A percentile compares a stretch with the other conserved stretches of the same genome.
Evolutionary conservation across 2,797 vertebrate genomes (phyloP).

Genomic region (Hippoglossus hippoglossus): DNA sequence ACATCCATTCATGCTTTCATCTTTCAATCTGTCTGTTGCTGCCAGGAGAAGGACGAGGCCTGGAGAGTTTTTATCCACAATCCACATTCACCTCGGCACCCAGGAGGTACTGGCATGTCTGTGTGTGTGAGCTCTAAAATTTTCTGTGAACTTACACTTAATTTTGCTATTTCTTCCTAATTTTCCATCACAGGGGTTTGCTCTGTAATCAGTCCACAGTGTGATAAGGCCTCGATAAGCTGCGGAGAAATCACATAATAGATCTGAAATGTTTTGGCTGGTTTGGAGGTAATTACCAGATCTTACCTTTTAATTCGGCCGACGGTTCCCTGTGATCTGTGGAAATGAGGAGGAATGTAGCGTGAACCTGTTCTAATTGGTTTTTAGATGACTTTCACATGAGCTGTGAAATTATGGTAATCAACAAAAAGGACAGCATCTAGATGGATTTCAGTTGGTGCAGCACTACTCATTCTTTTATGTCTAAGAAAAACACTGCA

Average conservation of each 20-base stretch:
- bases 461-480: constrained; percentile 16
- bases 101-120: constrained; percentile 3
- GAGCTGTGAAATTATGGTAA: constrained; percentile 72
- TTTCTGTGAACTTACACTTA: constrained; percentile 48
- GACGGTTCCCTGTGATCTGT: constrained; percentile 68
- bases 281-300: constrained; percentile 76
- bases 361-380: constrained; percentile 72
- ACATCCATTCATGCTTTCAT: constrained; percentile 58
- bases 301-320: constrained; percentile 75
- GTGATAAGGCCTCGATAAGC: constrained; percentile 66
- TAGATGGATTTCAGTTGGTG: constrained; percentile 38
- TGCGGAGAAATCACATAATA: constrained; percentile 69
- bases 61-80: constrained; percentile 53
- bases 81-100: constrained; percentile 44
- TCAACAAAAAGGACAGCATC: constrained; percentile 59
- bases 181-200: constrained; percentile 55
- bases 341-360: constrained; percentile 71
- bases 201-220: constrained; percentile 52
- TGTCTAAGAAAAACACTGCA: not conserved
- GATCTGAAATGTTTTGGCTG: constrained; percentile 58
- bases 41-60: constrained; percentile 26
- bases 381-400: constrained; percentile 71
- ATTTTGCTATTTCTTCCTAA: constrained; percentile 51
- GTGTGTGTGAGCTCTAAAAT: constrained; percentile 10
- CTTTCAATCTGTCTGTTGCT: constrained; percentile 54